These are phyloP conservation scores for Corvus cornix DNA, from an alignment of 2,113 vertebrate species.

Conservation along the genomic window DNA sequence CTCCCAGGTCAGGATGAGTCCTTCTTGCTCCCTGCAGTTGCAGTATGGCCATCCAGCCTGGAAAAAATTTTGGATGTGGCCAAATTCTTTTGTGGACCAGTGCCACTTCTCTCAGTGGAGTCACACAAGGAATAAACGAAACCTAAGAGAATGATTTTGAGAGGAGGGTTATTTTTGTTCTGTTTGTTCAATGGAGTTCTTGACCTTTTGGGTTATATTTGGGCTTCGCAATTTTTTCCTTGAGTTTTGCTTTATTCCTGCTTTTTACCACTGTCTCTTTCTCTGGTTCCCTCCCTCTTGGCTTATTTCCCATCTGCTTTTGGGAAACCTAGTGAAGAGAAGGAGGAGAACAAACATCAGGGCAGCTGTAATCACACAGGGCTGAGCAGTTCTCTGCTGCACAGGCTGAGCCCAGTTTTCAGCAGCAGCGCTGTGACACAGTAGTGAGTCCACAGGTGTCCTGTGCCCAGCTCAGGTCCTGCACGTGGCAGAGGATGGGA, in stretches of 20 bases:
- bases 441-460: not conserved
- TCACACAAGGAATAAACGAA: not conserved
- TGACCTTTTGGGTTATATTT: not conserved
- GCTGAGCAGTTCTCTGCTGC: not conserved
- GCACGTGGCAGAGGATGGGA: not conserved
- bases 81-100: not conserved
- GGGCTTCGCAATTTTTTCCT: not conserved
- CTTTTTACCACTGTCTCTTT: not conserved
- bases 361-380: not conserved
- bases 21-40: not conserved
- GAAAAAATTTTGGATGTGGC: not conserved
- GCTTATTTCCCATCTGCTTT: not conserved
- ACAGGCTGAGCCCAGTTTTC: not conserved
- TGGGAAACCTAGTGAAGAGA: not conserved
- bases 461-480: not conserved
- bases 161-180: not conserved
- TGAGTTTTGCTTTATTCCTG: not conserved
- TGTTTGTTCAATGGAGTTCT: not conserved
- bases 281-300: not conserved
- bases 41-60: not conserved
- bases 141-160: not conserved
- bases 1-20: rapidly evolving
- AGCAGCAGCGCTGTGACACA: not conserved
- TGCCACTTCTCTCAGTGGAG: not conserved
- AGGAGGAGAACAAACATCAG: not conserved